phyloP scores from a whole-genome alignment of 1,140 invertebrate species.

The Branchinecta lynchi region DNA sequence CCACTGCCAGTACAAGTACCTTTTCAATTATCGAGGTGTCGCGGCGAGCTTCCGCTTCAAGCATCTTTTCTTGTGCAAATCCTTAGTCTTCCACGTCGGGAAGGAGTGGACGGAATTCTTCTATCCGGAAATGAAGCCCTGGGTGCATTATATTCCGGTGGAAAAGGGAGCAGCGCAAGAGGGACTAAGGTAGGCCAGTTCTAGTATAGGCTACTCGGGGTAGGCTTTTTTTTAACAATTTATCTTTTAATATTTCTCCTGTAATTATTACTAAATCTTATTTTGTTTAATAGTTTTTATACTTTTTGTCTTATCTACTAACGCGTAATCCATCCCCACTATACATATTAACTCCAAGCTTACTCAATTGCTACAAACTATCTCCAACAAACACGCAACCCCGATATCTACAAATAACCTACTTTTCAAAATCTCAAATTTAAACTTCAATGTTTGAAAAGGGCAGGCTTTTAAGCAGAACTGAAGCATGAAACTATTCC shows the following conservation, averaged over 20 bases:
- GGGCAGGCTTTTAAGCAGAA: too few species aligned
- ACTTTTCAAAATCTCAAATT: too few species aligned
- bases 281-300: too few species aligned
- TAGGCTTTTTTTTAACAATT: slow-evolving; percentile 7
- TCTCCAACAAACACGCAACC: too few species aligned
- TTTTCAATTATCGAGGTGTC: slow-evolving; percentile 92
- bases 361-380: too few species aligned
- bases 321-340: too few species aligned
- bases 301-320: too few species aligned
- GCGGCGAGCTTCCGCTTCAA: slow-evolving; percentile 94
- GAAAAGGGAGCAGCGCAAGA: slow-evolving; percentile 46
- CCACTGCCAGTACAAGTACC: slow-evolving; percentile 84
- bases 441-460: too few species aligned
- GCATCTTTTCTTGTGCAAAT: slow-evolving; percentile 84
- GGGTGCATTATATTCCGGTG: slow-evolving; percentile 90
- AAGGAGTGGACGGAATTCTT: slow-evolving; percentile 94
- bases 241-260: slow-evolving; percentile 1
- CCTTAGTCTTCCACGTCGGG: slow-evolving; percentile 89
- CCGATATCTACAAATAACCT: too few species aligned
- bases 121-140: slow-evolving; percentile 75
- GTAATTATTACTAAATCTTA: too few species aligned
- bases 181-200: slow-evolving; percentile 40
- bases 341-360: too few species aligned
- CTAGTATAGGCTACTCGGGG: neutral
- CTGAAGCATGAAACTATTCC: neutral